Base-by-base conservation (phyloP, 30 jellyfish, hydroid and myxozoan species). In the Aurelia aurita complex sp. Pacific region DNA sequence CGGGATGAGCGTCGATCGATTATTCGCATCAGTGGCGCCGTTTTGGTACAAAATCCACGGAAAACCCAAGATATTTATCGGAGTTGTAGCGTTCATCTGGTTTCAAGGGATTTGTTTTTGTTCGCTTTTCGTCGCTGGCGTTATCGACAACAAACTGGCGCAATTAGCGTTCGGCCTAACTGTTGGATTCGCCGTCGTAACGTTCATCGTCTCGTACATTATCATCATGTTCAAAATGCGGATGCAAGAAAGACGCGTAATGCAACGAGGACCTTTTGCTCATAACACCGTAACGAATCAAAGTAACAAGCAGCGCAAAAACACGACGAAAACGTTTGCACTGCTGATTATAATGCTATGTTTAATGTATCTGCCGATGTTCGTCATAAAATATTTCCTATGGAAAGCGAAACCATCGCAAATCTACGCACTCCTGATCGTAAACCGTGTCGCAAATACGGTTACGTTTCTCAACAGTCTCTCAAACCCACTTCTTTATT, bases 401-500 rank as follows among this genome's bases (percentile, higher is more conserved):
- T 85, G 94, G 94, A 67, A 61, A 62, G 82, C 94, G 15, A 62
- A 64, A 18, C 19, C 79, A 13, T 52, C 82, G 69, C 69, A 74
- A 2, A n/a, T 74, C 29, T 60, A 29, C 59, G 94, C 54, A 29
- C 69, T 85, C 46, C 60, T 64, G 62, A 66, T 50, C 59, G 88
- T 75, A 14, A 85, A 85, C 40, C 94, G 94, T 53, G 71, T 85
- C 36, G 76, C 94, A 63, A 85, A 85, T 64, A 85, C 94, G 34
- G 61, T 64, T 14, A 85, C 94, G 12, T 85, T 85, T 40, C 76
- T 85, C 13, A 85, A 85, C 66, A 85, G 94, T 55, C 81, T 74
- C 10, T 23, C 76, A 7, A 85, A 74, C 73, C 94, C 94, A 29
- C 29, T 85, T 18, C 55, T 85, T 60, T 85, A 73, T 59, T 74